Percentiles rank a stretch among this genome's conserved stretches.
phyloP scores from a whole-genome alignment of 2,888 invertebrate species.

The Nipponacmea schrenckii region DNA sequence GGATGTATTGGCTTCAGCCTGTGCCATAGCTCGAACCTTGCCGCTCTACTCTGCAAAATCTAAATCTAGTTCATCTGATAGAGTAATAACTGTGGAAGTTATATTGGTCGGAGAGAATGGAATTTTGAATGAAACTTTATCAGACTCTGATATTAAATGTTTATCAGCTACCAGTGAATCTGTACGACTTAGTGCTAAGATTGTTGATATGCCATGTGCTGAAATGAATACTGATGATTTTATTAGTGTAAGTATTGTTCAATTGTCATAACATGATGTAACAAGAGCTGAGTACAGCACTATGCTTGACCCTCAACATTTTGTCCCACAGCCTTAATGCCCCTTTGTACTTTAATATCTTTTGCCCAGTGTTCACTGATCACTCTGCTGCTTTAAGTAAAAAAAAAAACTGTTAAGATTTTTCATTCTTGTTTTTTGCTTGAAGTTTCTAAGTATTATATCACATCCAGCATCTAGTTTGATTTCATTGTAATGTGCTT shows the following conservation, averaged over 20 bases:
- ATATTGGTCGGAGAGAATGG: slow-evolving; percentile 72
- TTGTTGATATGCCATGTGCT: slow-evolving; percentile 87
- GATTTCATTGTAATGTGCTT: too few species aligned
- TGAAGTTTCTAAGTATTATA: too few species aligned
- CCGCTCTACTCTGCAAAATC: slow-evolving; percentile 78
- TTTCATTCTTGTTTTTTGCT: too few species aligned
- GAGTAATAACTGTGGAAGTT: slow-evolving; percentile 66
- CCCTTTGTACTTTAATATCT: too few species aligned
- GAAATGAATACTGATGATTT: slow-evolving; percentile 86
- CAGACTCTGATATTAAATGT: slow-evolving; percentile 60
- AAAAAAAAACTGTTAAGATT: too few species aligned
- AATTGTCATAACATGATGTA: background rate
- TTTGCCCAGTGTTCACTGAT: too few species aligned
- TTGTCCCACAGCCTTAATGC: too few species aligned
- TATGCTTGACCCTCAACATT: background rate
- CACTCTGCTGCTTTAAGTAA: too few species aligned
- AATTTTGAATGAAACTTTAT: slow-evolving; percentile 37
- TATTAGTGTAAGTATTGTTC: slow-evolving; percentile 73
- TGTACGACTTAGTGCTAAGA: slow-evolving; percentile 80
- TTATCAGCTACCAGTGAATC: slow-evolving; percentile 61
- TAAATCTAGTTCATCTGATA: slow-evolving; percentile 30
- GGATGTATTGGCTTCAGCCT: slow-evolving; percentile 82
- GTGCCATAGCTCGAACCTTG: slow-evolving; percentile 83
- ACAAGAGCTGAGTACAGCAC: background rate
- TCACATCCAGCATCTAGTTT: too few species aligned